Conservation (phyloP, 2,888 invertebrate genomes). For the Heliconius hortense region DNA sequence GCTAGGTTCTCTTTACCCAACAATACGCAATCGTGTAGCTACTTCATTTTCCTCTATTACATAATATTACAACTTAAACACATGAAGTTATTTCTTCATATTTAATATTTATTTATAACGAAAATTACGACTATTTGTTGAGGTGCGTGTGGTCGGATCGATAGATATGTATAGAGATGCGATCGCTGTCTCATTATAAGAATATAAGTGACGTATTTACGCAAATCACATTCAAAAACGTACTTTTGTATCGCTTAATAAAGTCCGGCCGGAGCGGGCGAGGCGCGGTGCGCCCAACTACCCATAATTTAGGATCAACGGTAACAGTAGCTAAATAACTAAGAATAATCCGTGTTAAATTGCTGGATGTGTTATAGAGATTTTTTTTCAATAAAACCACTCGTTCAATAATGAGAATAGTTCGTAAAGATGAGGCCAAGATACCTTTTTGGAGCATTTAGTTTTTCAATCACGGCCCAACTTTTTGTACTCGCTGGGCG, state of each 20-base stretch:
- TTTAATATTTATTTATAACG: neutral
- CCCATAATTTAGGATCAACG: constrained; percentile 74
- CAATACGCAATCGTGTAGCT: neutral
- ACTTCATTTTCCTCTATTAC: neutral
- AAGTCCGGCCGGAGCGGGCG: constrained; percentile 31
- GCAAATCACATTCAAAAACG: constrained; percentile 62
- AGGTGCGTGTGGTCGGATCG: constrained; percentile 19
- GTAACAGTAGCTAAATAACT: constrained; percentile 72
- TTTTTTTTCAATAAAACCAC: constrained; percentile 69
- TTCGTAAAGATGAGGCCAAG: constrained; percentile 40
- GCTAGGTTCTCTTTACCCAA: too few relatives aligned
- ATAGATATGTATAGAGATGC: constrained; percentile 35
- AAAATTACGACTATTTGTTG: neutral
- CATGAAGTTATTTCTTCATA: too few relatives aligned
- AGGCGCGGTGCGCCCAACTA: constrained; percentile 47
- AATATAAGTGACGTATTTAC: constrained; percentile 57
- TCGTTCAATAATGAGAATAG: constrained; percentile 53
- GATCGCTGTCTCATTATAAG: constrained; percentile 43
- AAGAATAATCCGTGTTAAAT: constrained; percentile 74
- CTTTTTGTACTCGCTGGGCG: constrained; percentile 67
- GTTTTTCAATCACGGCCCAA: constrained; percentile 73
- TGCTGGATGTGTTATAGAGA: constrained; percentile 58
- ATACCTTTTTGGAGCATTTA: constrained; percentile 67
- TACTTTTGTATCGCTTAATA: constrained; percentile 49
- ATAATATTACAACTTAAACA: too few relatives aligned